A percentile compares a stretch with the other conserved stretches of the same genome.
Conservation (phyloP, 1,140 invertebrate genomes). For the Metopolophium dirhodum region DNA sequence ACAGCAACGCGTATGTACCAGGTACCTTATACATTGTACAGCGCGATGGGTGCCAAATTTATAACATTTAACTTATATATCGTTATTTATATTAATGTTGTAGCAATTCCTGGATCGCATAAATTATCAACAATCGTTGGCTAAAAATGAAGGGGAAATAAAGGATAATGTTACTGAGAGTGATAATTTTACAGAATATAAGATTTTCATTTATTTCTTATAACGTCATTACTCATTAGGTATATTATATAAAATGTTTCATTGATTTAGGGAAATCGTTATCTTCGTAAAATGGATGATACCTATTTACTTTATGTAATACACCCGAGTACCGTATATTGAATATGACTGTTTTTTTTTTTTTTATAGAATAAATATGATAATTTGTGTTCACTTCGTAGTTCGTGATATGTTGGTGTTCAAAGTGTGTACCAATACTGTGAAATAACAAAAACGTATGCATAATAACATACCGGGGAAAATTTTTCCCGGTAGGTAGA, state of each 20-base stretch:
- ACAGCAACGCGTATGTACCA: not conserved
- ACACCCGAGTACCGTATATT: not conserved
- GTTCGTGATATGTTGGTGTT: not conserved
- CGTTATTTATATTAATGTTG: not conserved
- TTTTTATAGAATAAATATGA: not conserved
- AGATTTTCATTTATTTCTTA: not conserved
- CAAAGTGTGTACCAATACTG: not conserved
- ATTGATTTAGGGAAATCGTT: not conserved
- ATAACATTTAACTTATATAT: not conserved
- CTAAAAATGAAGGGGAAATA: not conserved
- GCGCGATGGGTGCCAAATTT: not conserved
- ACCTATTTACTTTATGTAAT: not conserved
- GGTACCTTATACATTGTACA: not conserved
- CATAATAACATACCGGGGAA: not conserved
- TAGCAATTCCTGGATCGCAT: not conserved
- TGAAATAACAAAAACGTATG: not conserved
- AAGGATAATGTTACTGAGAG: not conserved
- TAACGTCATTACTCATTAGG: not conserved
- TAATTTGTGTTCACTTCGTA: not conserved
- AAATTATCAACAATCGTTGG: not conserved
- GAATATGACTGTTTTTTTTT: not conserved
- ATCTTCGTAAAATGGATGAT: not conserved
- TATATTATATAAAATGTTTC: constrained; percentile 14
- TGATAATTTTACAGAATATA: not conserved
- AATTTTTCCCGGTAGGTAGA: not conserved